These are phyloP conservation scores for Streptopelia turtur DNA, from an alignment of 2,797 vertebrate species.

Conservation along the genomic window DNA sequence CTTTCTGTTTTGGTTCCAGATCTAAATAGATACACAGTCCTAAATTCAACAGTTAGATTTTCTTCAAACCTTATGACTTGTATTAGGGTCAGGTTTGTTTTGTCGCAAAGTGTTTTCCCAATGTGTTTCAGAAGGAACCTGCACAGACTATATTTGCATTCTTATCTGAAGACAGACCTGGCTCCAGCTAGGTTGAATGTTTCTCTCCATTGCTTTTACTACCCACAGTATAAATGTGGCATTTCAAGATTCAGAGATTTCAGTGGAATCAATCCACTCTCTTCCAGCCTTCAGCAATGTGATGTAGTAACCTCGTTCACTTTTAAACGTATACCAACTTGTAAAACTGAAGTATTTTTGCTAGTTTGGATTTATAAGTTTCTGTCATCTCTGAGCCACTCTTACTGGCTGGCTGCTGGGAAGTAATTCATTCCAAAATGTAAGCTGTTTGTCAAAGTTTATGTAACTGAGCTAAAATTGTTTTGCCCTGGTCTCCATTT, in stretches of 20 bases:
- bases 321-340: neutral
- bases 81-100: neutral
- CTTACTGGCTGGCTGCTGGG: neutral
- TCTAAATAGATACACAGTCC: neutral
- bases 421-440: neutral
- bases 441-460: neutral
- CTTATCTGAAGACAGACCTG: neutral
- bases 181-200: neutral
- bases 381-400: neutral
- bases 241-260: neutral
- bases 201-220: neutral
- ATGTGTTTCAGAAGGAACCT: neutral
- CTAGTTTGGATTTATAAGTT: neutral
- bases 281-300: neutral
- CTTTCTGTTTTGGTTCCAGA: neutral
- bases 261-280: neutral
- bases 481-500: neutral
- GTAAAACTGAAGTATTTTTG: neutral
- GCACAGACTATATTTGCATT: neutral
- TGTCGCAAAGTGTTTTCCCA: neutral
- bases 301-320: neutral
- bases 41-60: neutral
- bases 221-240: neutral
- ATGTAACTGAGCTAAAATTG: neutral
- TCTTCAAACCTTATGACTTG: neutral